A percentile compares a stretch with the other conserved stretches of the same genome.
Evolutionary conservation across 1,140 invertebrate species (phyloP).

Genomic region (Dermatophagoides farinae): DNA sequence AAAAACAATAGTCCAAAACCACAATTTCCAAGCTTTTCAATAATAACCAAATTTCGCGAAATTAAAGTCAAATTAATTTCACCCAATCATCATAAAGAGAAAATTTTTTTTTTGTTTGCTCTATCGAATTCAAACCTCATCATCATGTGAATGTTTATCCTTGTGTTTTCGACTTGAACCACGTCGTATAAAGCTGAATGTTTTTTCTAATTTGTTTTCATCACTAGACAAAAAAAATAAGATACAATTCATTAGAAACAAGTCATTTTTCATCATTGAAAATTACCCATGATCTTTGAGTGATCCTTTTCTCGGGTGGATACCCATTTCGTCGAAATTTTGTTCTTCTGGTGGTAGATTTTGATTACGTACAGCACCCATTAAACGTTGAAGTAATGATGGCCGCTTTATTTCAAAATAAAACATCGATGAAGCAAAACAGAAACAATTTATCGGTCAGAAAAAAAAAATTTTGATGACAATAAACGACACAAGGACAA

Average conservation of each 20-base stretch:
- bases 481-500: not conserved
- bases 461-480: not conserved
- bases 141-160: constrained; percentile 14
- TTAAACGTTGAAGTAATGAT: constrained; percentile 18
- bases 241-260: not conserved
- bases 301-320: constrained; percentile 1
- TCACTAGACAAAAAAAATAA: not conserved
- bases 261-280: not conserved
- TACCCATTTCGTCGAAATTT: constrained; percentile 13
- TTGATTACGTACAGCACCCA: constrained; percentile 19
- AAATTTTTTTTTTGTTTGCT: too few relatives aligned
- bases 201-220: constrained; percentile 8
- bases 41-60: too few relatives aligned
- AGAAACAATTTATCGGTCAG: not conserved
- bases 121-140: constrained; percentile 1
- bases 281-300: not conserved
- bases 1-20: too few relatives aligned
- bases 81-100: too few relatives aligned
- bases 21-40: too few relatives aligned
- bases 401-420: constrained; percentile 12
- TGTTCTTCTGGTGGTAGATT: constrained; percentile 17
- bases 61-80: too few relatives aligned
- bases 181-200: constrained; percentile 18
- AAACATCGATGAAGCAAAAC: not conserved
- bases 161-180: constrained; percentile 17